Evolutionary conservation across 2,113 vertebrate species (phyloP), one percentile per base, ranked within the genome.

Genomic region (Thinocorus orbignyianus): DNA sequence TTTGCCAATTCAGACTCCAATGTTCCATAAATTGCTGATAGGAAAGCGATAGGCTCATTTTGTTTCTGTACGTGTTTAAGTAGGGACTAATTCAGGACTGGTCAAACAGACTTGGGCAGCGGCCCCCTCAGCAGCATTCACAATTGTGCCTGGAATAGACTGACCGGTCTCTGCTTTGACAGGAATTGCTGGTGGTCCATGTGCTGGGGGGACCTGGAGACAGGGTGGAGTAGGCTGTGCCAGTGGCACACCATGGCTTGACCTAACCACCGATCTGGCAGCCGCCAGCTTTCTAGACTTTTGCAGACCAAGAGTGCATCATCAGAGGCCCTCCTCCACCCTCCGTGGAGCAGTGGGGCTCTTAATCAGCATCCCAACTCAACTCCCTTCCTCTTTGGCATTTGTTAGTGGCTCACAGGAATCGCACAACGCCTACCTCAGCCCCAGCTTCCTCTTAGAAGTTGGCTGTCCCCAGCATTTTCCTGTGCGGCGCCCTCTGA

Each of bases 1-100:
- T 96, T 94, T 82, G 95, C 96, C 96, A 96, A 3, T 89, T n/a
- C 83, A 65, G 81, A 19, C 66, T 81, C 68, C 80, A 93, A 92
- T 82, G 92, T 91, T 96, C 88, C 91, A 89, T 72, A 95, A 96
- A 93, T 91, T 84, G 86, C 86, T 89, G 95, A 88, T 89, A 94
- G 95, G 77, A 77, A 91, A 89, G 62, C 1, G 14, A 93, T 82
- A 89, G 86, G 83, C 49, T 69, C 49, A 12, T 84, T 91, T 87
- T 52, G 76, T 72, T 94, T 68, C 69, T 82, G 65, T n/a, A 4
- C 42, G 37, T 55, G 33, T 61, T 94, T 88, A 71, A 72, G 77
- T 30, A 17, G 58, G 44, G 69, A 24, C n/a, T 78, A 84, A 94
- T 86, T 68, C 60, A 61, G 78, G 61, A 41, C 28, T 0, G 1